Evolutionary conservation across 2,797 vertebrate genomes (phyloP).

Genomic region (Platyrinchus mystaceus): DNA sequence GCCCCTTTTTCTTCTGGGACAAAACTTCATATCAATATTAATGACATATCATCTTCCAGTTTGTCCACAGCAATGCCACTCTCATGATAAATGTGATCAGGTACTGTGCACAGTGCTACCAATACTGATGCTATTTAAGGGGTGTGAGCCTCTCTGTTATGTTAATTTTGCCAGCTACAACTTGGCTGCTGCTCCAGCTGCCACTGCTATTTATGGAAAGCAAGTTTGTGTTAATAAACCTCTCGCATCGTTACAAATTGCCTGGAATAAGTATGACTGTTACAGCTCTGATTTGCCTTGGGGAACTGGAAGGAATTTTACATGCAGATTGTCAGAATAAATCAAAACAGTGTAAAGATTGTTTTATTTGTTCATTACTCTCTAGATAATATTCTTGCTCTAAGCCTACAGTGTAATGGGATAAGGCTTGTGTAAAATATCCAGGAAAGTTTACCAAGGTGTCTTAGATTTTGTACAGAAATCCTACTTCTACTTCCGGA

Average conservation of each 20-base stretch:
- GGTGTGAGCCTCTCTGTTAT: neutral
- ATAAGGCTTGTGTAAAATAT: neutral
- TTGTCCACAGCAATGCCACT: neutral
- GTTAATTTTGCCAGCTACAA: neutral
- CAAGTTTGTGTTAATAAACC: conserved; percentile 32
- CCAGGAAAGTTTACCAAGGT: neutral
- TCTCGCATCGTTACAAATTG: neutral
- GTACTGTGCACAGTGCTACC: neutral
- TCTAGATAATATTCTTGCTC: neutral
- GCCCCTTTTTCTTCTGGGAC: neutral
- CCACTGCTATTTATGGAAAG: conserved; percentile 27
- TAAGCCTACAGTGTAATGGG: neutral
- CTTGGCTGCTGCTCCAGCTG: conserved; percentile 28
- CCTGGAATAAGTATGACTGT: neutral
- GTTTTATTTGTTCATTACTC: neutral
- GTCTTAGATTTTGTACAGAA: neutral
- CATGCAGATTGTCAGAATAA: neutral
- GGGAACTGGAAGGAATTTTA: neutral
- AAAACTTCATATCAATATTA: neutral
- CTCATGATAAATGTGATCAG: neutral
- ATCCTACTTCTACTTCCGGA: neutral
- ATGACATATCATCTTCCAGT: neutral
- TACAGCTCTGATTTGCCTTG: neutral
- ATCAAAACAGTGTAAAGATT: neutral
- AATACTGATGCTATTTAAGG: neutral